Conservation (phyloP, 1,140 invertebrate species). For the Drosophila setifemur region DNA sequence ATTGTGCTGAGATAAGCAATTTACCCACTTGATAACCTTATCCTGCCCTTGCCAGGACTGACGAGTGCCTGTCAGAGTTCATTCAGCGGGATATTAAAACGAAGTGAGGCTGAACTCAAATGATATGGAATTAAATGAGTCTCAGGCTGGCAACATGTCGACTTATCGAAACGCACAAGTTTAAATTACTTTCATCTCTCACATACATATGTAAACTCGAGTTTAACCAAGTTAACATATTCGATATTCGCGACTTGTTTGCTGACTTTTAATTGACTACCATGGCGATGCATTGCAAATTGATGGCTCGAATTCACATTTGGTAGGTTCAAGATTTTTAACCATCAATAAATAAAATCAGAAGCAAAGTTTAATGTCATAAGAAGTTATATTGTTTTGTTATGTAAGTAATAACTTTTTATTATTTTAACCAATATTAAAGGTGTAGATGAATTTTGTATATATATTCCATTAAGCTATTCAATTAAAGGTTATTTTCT, state of each 20-base stretch:
- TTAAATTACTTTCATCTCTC: conserved; percentile 51
- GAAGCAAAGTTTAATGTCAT: too few relatives aligned
- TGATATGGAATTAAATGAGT: conserved; percentile 32
- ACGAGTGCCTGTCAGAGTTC: conserved; percentile 38
- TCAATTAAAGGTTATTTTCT: too few relatives aligned
- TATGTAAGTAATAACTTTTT: too few relatives aligned
- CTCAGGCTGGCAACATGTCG: conserved; percentile 1
- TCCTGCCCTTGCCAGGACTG: conserved; percentile 34
- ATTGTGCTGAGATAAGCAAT: conserved; percentile 71
- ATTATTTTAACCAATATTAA: too few relatives aligned
- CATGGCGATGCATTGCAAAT: not conserved
- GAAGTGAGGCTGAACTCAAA: conserved; percentile 18
- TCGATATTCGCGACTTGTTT: not conserved
- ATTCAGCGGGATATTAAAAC: conserved; percentile 52
- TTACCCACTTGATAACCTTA: conserved; percentile 70
- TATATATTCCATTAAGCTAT: too few relatives aligned
- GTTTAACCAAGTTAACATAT: not conserved
- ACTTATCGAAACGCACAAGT: conserved; percentile 22
- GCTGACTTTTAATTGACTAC: conserved; percentile 46
- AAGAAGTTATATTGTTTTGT: too few relatives aligned
- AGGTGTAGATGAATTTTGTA: too few relatives aligned
- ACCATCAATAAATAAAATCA: not conserved
- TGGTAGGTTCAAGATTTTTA: not conserved
- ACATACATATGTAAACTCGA: conserved; percentile 1
- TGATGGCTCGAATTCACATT: not conserved